A percentile compares a stretch with the other conserved stretches of the same genome.
Conservation (phyloP, 2,113 vertebrate genomes). For the Tringa solitaria region DNA sequence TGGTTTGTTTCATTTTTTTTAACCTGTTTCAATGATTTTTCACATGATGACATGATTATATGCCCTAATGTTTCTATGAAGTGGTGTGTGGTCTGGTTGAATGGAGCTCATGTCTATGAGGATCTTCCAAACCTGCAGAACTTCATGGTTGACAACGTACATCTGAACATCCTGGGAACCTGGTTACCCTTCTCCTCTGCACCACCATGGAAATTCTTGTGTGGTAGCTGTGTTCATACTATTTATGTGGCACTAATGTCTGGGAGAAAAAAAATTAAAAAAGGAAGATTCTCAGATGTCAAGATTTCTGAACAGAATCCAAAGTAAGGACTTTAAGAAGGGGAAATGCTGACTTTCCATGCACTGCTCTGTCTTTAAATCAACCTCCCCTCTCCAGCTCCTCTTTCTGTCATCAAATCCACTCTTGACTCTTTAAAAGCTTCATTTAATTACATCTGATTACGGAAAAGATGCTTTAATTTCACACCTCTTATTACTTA, state of each 20-base stretch:
- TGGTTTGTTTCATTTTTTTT: background rate
- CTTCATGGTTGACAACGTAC: fast-evolving
- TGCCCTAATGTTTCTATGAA: background rate
- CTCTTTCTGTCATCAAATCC: background rate
- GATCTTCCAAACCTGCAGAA: background rate
- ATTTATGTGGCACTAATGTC: background rate
- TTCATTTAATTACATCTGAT: background rate
- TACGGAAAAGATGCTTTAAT: background rate
- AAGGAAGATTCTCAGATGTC: background rate
- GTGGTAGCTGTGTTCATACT: background rate
- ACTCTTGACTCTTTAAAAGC: background rate
- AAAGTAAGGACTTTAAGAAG: background rate
- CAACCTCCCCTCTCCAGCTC: background rate
- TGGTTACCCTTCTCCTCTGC: background rate
- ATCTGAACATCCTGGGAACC: background rate
- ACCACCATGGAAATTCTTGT: background rate
- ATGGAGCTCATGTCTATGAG: fast-evolving
- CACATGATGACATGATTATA: background rate
- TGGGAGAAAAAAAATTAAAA: background rate
- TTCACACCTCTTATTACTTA: background rate
- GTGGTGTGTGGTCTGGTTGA: fast-evolving
- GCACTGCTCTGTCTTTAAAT: background rate
- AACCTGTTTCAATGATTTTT: background rate
- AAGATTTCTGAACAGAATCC: background rate
- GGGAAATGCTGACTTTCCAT: background rate